Evolutionary conservation across 2,113 vertebrate species (phyloP).

Genomic region (Gymnorhina tibicen): DNA sequence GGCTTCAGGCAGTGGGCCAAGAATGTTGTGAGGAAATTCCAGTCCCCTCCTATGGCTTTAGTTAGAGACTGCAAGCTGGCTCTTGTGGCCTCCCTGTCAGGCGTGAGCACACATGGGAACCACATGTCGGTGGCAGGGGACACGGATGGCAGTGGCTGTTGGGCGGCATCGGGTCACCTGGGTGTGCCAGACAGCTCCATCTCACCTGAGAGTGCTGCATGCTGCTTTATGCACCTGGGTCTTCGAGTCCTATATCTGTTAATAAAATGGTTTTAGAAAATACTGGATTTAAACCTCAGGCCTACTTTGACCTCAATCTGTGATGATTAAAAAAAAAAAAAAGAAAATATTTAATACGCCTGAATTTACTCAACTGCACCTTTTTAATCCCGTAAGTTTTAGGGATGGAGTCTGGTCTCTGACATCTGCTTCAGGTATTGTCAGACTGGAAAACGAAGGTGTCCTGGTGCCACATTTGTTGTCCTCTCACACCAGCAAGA

Average conservation of each 20-base stretch:
- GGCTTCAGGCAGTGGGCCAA: slow-evolving; percentile 55
- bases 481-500: neutral
- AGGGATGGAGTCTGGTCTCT: neutral
- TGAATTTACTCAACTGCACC: neutral
- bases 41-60: slow-evolving; percentile 33
- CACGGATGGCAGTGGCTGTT: neutral
- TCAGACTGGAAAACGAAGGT: neutral
- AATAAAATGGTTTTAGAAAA: neutral
- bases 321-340: neutral
- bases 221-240: neutral
- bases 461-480: neutral
- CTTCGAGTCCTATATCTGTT: neutral
- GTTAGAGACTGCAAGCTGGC: slow-evolving; percentile 31
- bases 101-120: neutral
- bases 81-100: slow-evolving; percentile 4
- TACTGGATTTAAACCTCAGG: neutral
- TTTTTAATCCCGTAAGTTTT: neutral
- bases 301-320: neutral
- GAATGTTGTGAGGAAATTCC: slow-evolving; percentile 57
- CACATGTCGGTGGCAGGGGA: neutral
- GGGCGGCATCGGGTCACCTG: fast-evolving
- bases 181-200: neutral
- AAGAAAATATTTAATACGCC: neutral
- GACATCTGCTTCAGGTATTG: neutral
- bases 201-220: neutral